phyloP scores from a whole-genome alignment of 1,140 invertebrate genomes.

The Brachionus koreanus region DNA sequence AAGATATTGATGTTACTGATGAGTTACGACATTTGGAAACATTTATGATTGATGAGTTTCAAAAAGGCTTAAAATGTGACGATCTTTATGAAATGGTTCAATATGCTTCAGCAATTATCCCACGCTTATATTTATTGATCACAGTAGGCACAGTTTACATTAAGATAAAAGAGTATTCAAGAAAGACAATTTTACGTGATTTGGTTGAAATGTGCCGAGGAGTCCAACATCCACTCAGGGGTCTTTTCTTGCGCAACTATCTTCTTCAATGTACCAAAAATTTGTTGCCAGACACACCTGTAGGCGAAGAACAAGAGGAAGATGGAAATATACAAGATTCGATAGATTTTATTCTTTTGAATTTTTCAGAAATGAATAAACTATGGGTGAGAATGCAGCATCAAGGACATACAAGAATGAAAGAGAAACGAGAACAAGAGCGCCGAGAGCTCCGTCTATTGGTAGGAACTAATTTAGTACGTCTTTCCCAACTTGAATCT shows the following conservation, averaged over 20 bases:
- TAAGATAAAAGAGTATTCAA: constrained; percentile 84
- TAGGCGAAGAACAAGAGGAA: constrained; percentile 49
- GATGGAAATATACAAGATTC: constrained; percentile 42
- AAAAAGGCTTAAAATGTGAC: constrained; percentile 81
- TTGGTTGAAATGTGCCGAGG: constrained; percentile 98
- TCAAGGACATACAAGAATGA: constrained; percentile 72
- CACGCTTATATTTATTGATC: constrained; percentile 88
- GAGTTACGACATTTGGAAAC: constrained; percentile 90
- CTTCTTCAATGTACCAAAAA: constrained; percentile 86
- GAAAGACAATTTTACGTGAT: constrained; percentile 87
- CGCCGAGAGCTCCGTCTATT: constrained; percentile 88
- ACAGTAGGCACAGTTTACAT: constrained; percentile 98
- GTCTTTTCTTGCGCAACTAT: constrained; percentile 78
- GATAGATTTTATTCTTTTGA: constrained; percentile 92
- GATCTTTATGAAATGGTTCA: constrained; percentile 96
- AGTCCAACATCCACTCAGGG: constrained; percentile 93
- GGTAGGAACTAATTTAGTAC: constrained; percentile 82
- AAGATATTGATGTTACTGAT: constrained; percentile 68
- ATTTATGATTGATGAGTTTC: constrained; percentile 92
- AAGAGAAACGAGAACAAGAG: constrained; percentile 87
- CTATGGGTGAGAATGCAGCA: constrained; percentile 99
- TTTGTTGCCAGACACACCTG: constrained; percentile 66
- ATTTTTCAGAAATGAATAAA: constrained; percentile 99
- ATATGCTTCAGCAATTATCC: constrained; percentile 97
- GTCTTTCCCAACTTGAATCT: constrained; percentile 90